Conservation (phyloP, 2,888 invertebrate species). For the Pelosia muscerda region DNA sequence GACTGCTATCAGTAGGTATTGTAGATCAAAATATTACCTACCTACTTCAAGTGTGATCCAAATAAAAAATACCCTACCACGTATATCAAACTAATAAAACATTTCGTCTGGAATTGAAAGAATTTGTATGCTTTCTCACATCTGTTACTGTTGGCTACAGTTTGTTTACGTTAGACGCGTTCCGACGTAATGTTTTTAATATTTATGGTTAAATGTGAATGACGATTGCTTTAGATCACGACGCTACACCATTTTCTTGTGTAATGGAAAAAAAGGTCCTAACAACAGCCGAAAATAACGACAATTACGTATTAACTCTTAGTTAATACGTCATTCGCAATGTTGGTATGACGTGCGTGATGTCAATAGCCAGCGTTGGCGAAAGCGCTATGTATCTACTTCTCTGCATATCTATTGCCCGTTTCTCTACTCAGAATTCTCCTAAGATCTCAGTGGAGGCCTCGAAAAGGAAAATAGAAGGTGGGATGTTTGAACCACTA, state of each 20-base stretch:
- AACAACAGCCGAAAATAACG: neutral
- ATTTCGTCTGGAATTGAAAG: constrained; percentile 9
- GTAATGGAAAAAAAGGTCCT: neutral
- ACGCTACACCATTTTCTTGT: neutral
- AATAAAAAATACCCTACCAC: neutral
- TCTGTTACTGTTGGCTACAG: constrained; percentile 22
- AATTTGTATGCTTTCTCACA: constrained; percentile 17
- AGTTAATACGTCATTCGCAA: neutral
- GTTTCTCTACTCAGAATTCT: too few species aligned
- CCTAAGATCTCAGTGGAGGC: too few species aligned
- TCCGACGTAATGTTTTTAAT: constrained; percentile 18
- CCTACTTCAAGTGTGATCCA: neutral
- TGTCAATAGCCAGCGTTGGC: neutral
- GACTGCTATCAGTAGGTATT: neutral
- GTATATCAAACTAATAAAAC: neutral
- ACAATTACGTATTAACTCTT: neutral
- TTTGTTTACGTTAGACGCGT: constrained; percentile 7
- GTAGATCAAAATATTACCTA: neutral
- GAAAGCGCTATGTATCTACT: neutral
- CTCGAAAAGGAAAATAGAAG: too few species aligned
- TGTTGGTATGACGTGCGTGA: neutral
- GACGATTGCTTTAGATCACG: constrained; percentile 10
- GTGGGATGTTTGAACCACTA: too few species aligned
- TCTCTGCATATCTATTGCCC: neutral
- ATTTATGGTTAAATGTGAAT: constrained; percentile 12